Percentiles rank a stretch among this genome's conserved stretches.
Evolutionary conservation across 92 coral and sea anemone species (phyloP).

Genomic region (Chrysogorgia sp.): DNA sequence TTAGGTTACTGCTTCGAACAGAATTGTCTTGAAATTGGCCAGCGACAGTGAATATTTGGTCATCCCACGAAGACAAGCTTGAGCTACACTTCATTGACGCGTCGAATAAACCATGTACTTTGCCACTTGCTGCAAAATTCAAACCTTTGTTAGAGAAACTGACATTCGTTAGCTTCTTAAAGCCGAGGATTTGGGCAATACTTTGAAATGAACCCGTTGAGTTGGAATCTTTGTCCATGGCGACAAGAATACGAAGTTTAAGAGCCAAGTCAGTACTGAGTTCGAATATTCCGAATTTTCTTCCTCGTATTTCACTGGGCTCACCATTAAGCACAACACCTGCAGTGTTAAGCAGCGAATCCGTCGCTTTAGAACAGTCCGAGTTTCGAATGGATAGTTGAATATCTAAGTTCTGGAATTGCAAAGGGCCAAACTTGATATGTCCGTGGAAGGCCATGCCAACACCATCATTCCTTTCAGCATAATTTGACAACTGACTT

Average conservation of each 20-base stretch:
- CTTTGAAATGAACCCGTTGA: constrained; percentile 18
- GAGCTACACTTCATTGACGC: constrained; percentile 16
- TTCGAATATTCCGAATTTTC: constrained; percentile 28
- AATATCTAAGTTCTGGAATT: not conserved
- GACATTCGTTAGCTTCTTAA: constrained; percentile 13
- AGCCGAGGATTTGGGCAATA: constrained; percentile 12
- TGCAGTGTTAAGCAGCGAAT: not conserved
- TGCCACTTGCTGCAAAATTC: constrained; percentile 1
- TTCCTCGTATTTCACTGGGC: not conserved
- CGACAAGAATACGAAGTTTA: not conserved
- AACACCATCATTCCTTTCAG: not conserved
- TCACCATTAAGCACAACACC: constrained; percentile 10
- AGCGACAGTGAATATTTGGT: constrained; percentile 1
- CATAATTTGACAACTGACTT: not conserved
- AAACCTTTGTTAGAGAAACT: constrained; percentile 17
- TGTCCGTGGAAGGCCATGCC: not conserved
- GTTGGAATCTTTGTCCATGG: not conserved
- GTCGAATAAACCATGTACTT: not conserved
- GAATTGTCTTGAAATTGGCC: constrained; percentile 6
- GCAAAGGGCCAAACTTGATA: constrained; percentile 6
- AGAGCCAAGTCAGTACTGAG: not conserved
- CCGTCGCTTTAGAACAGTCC: not conserved
- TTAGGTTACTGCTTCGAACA: no score
- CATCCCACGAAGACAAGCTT: constrained; percentile 11
- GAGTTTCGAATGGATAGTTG: not conserved